Evolutionary conservation across 2,888 invertebrate genomes (phyloP).

Genomic region (Patella depressa): DNA sequence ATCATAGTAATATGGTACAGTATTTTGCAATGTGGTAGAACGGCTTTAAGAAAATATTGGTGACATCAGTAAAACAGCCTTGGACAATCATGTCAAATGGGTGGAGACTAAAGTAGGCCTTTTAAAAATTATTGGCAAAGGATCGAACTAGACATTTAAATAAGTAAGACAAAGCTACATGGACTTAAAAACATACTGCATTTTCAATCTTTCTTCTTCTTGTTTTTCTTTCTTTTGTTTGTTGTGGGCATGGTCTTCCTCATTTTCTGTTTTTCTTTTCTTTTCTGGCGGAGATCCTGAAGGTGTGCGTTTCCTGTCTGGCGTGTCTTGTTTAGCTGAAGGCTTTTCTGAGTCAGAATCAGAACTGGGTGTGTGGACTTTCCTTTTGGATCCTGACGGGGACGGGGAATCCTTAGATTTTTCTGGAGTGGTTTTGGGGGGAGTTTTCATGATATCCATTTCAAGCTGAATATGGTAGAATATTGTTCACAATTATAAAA

Average conservation of each 20-base stretch:
- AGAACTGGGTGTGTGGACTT: slow-evolving; percentile 6
- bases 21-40: no score
- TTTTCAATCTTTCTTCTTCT: slow-evolving; percentile 94
- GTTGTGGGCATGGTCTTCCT: slow-evolving; percentile 44
- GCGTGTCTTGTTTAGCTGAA: slow-evolving; percentile 10
- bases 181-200: slow-evolving; percentile 83
- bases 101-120: no score
- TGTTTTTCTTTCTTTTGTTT: slow-evolving; percentile 77
- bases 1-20: no score
- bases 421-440: slow-evolving; percentile 34
- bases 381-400: slow-evolving; percentile 31
- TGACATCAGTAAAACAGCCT: no score
- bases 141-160: no score
- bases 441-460: background rate
- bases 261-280: slow-evolving; percentile 55
- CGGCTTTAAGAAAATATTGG: no score
- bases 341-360: slow-evolving; percentile 11
- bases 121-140: no score
- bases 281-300: slow-evolving; percentile 41
- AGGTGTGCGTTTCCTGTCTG: slow-evolving; percentile 21
- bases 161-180: background rate
- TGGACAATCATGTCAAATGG: no score
- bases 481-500: no score
- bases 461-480: background rate
- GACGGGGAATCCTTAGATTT: slow-evolving; percentile 35